Percentiles rank a stretch among this genome's conserved stretches.
These are phyloP conservation scores for Pteronura brasiliensis DNA, from an alignment of 2,113 vertebrate species.

Conservation along the genomic window DNA sequence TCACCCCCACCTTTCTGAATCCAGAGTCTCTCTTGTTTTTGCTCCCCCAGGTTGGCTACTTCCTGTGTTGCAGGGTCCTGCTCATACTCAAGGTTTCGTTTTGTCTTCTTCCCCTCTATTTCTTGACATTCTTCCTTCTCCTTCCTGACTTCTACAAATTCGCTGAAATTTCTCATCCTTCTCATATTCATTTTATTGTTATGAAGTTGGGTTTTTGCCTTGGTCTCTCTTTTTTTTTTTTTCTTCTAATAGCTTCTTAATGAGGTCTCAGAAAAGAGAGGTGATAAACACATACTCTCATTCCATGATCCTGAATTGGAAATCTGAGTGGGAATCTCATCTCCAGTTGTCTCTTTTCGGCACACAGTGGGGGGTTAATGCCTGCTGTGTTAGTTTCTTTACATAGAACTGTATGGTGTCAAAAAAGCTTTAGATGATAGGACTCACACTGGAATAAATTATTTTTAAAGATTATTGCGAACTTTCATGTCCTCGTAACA, in stretches of 20 bases:
- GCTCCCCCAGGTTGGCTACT: background rate
- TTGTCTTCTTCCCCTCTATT: background rate
- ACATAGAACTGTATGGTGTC: background rate
- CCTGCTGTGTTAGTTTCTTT: background rate
- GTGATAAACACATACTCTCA: background rate
- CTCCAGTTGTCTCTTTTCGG: background rate
- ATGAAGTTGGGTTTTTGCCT: background rate
- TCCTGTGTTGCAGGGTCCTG: background rate
- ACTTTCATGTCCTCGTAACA: background rate
- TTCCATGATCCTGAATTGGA: background rate
- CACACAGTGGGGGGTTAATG: background rate
- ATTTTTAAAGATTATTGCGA: background rate
- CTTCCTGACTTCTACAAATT: background rate
- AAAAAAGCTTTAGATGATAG: background rate
- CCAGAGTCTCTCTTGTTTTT: background rate
- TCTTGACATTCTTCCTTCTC: background rate
- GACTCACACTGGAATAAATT: background rate
- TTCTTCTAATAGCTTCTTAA: background rate
- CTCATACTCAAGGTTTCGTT: background rate
- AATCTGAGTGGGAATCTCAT: background rate
- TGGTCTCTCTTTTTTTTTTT: too few relatives aligned
- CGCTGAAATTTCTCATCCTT: background rate
- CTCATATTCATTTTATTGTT: background rate
- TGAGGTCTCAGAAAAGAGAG: background rate
- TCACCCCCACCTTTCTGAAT: background rate